Percentiles rank a stretch among this genome's conserved stretches.
These are phyloP conservation scores for Hippocampus guttulatus DNA, from an alignment of 2,113 vertebrate species.

Conservation along the genomic window DNA sequence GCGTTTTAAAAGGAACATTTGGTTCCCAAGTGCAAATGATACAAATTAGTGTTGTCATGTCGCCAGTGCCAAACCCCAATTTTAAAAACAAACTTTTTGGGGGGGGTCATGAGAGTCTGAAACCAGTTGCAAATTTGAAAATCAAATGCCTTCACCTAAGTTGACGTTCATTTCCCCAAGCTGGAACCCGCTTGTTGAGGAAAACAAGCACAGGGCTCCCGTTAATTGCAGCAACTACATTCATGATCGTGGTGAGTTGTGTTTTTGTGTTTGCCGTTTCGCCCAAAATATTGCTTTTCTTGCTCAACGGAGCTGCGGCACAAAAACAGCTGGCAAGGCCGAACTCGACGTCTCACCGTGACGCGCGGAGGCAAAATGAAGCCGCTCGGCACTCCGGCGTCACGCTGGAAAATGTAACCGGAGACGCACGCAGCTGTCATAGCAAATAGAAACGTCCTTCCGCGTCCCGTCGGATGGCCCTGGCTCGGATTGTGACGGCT, in stretches of 20 bases:
- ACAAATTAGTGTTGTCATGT: not conserved
- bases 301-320: not conserved
- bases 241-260: not conserved
- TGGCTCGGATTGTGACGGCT: not conserved
- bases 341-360: slow-evolving; percentile 24
- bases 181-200: too few relatives aligned
- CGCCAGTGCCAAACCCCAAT: not conserved
- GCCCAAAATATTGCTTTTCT: not conserved
- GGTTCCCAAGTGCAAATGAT: not conserved
- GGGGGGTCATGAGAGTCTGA: not conserved
- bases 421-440: slow-evolving; percentile 57
- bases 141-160: not conserved
- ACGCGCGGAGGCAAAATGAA: slow-evolving; percentile 44
- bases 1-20: not conserved
- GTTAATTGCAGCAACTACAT: not conserved
- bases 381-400: slow-evolving; percentile 45
- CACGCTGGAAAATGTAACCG: slow-evolving; percentile 66
- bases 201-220: too few relatives aligned
- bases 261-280: not conserved
- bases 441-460: slow-evolving; percentile 31
- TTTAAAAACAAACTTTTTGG: not conserved
- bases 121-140: not conserved
- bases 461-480: slow-evolving; percentile 17
- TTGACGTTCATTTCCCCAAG: too few relatives aligned
- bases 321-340: not conserved